Base-by-base conservation (phyloP, 64 coral and sea anemone genomes). In the Hydrozoanthus tunicans region DNA sequence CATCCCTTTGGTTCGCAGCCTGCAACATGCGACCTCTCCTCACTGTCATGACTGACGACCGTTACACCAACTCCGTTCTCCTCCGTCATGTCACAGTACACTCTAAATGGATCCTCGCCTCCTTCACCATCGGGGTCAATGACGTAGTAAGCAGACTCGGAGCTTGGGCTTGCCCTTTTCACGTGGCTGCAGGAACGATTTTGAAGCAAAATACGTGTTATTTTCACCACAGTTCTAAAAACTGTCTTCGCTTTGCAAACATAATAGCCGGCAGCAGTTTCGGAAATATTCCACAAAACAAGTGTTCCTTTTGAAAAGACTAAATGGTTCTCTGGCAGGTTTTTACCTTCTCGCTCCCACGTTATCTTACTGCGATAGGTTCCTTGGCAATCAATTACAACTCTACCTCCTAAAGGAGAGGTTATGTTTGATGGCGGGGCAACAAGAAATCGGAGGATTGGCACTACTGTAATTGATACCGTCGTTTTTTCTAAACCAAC, bases 101-200 rank as follows among this genome's bases (percentile, higher is more conserved):
- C 85, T 26, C 20, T 74, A 89, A 73, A 89, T n/a, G 85, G 85
- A 10, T 58, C 53, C 54, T 56, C 27, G 4, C 67, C 85, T 89
- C 85, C 32, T 43, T 43, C 32, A 0, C 32, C 32, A 43, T 43
- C 32, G 32, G 32, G 32, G 32, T 43, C 32, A 71, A 89, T 89
- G 9, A 15, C 53, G 17, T 89, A 72, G 72, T 51, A 27, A 6
- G 67, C 85, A 89, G 59, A 73, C 27, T 58, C 20, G 8, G 7
- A 4, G 4, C 8, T 89, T n/a, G 20, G 51, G 52, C 73, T 17
- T 13, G 72, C 67, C 1, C 14, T 43, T 60, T 74, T 89, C 62
- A 89, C 8, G 53, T 89, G 53, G 27, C 85, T 89, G 52, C 85
- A 89, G 58, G 85, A 89, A 51, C 11, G 77, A 58, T 56, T 79